Base-by-base conservation (phyloP, 2,888 invertebrate species). In the Apotomis capreana region DNA sequence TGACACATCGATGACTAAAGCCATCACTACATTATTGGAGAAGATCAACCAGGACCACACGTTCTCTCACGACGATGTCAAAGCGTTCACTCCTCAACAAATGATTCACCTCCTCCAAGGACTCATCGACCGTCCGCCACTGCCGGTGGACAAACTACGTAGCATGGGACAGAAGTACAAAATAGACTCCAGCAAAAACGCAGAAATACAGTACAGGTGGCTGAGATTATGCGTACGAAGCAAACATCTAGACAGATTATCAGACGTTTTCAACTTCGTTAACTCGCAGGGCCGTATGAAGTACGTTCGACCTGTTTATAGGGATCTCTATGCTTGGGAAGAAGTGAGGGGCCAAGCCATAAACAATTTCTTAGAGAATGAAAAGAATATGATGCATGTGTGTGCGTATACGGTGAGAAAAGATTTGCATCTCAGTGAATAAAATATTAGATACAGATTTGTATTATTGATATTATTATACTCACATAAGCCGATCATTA, bases 211-310 rank as follows among this genome's bases (percentile, higher is more conserved):
- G 78, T 95, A 91, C 88, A 95, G 96, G 64, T 97, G 98, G 96
- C 87, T 97, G 61, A 94, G 97, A 71, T 86, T 98, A 72, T 95
- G 97, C 76, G 91, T 98, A n/a, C 95, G 95, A 83, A 95, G 96
- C 10, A 94, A 94, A 69, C 96, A 97, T 94, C 89, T 94, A 40
- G 91, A 94, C 0, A 95, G 95, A 80, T 89, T 98, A 51, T 89
- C 94, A 1, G 94, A 94, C 13, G 96, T 96, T 0, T 91, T 98
- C 69, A 86, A 94, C 26, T 98, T 98, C 92, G 95, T 97, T 8
- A 97, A 96, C 77, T 94, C 95, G 15, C 96, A 97, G 83, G 98
- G 98, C 51, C 95, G 99, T 69, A 97, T 98, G 97, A 99, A 99
- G 87, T 99, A 95, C 89, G 96, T 97, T 2, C 94, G 97, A 49